Evolutionary conservation across 1,140 invertebrate genomes (phyloP).

Genomic region (Cydia pomonella): DNA sequence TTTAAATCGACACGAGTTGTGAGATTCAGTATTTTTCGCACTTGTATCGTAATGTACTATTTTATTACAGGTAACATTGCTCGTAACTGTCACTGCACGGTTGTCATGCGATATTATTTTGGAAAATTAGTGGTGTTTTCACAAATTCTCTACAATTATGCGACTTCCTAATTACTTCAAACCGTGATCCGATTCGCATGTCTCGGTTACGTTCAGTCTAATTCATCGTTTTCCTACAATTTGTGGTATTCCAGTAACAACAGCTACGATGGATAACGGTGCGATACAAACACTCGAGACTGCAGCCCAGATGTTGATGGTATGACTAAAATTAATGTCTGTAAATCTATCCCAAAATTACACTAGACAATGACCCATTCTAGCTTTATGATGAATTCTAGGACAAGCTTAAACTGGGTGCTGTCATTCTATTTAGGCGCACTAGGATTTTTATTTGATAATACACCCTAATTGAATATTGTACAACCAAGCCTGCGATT

Average conservation of each 20-base stretch:
- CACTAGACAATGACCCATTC: not conserved
- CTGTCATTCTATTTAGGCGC: not conserved
- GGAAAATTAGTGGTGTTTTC: slow-evolving; percentile 29
- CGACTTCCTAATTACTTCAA: slow-evolving; percentile 27
- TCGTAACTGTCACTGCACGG: slow-evolving; percentile 20
- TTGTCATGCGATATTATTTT: slow-evolving; percentile 32
- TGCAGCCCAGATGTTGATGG: slow-evolving; percentile 86
- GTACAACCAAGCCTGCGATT: not conserved
- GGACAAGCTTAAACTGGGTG: not conserved
- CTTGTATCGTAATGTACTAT: too few relatives aligned
- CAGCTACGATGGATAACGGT: slow-evolving; percentile 67
- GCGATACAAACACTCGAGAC: slow-evolving; percentile 84
- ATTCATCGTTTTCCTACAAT: slow-evolving; percentile 44
- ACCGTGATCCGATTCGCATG: slow-evolving; percentile 22
- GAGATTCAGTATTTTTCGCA: too few relatives aligned
- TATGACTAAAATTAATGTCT: slow-evolving; percentile 63
- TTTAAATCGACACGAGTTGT: too few relatives aligned
- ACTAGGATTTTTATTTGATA: not conserved
- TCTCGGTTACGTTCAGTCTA: slow-evolving; percentile 32
- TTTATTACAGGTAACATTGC: not conserved
- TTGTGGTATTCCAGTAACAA: slow-evolving; percentile 38
- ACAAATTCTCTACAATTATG: slow-evolving; percentile 26
- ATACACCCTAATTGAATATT: not conserved
- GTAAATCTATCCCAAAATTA: slow-evolving; percentile 18
- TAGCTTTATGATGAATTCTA: not conserved